Base-by-base conservation (phyloP, 2,888 invertebrate species). In the Cosmorhoe ocellata region DNA sequence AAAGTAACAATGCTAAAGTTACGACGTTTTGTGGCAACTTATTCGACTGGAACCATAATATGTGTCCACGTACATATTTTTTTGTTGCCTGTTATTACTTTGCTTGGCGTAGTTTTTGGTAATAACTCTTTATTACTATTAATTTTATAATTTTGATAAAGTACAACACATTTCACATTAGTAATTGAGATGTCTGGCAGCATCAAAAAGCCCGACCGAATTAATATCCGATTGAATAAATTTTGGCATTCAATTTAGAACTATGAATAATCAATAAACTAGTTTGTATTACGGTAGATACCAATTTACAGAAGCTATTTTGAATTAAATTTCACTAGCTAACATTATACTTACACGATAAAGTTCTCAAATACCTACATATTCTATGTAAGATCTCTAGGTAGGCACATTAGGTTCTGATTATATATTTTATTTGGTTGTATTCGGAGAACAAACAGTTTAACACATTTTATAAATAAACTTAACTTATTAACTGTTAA, bases 241-340 rank as follows among this genome's bases (percentile, higher is more conserved):
- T 67, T 67, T 66, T 61, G 63, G 59, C 64, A 69, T 71, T 69
- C 61, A 71, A 71, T 73, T 68, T 66, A 56, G 60, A 59, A 58
- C 58, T 69, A 71, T 71, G 71, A 71, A 76, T 76, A 68, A 69
- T 71, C 67, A 66, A 71, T 71, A 67, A 72, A 77, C 70, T 62
- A 57, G 71, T 73, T 74, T 69, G 6, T 50, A 43, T 63, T 63
- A 63, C 66, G 52, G 57, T 56, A 31, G 36, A 61, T 57, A 51
- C 58, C 51, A 70, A 67, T 67, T 67, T 61, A 71, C 71, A 66
- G 75, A 64, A 74, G 73, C 75, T 64, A 62, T 45, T 57, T 53
- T 43, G 51, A 51, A 59, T 64, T 42, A 55, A 58, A 59, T 64
- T 64, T 51, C 42, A 58, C 33, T 48, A 44, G 38, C 10, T 9